A percentile compares a stretch with the other conserved stretches of the same genome.
phyloP scores from a whole-genome alignment of 1,140 invertebrate genomes.

The Drosophila parabipectinata region DNA sequence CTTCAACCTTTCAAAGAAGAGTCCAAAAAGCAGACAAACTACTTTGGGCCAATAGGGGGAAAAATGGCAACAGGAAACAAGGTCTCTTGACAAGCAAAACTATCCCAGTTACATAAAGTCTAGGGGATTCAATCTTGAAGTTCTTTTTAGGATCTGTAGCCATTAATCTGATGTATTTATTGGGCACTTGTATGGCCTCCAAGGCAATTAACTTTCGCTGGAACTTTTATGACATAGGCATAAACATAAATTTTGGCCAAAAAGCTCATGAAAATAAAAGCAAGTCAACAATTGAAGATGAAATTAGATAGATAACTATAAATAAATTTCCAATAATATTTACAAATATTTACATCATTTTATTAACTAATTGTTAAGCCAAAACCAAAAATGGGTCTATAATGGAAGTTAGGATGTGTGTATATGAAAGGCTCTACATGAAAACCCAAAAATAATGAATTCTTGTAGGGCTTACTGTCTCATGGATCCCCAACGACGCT shows the following conservation, averaged over 20 bases:
- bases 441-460: slow-evolving; percentile 22
- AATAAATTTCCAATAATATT: not conserved
- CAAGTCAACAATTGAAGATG: slow-evolving; percentile 22
- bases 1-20: slow-evolving; percentile 66
- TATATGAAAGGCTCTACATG: slow-evolving; percentile 43
- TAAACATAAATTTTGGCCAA: slow-evolving; percentile 45
- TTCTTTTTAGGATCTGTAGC: slow-evolving; percentile 44
- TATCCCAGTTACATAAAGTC: slow-evolving; percentile 29
- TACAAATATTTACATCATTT: not conserved
- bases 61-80: slow-evolving; percentile 32
- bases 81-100: slow-evolving; percentile 38
- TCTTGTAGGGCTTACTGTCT: slow-evolving; percentile 87
- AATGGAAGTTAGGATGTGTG: slow-evolving; percentile 37
- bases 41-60: slow-evolving; percentile 29
- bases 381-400: slow-evolving; percentile 51
- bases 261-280: slow-evolving; percentile 33
- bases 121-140: slow-evolving; percentile 15
- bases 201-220: slow-evolving; percentile 41
- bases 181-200: slow-evolving; percentile 10
- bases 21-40: slow-evolving; percentile 47
- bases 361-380: slow-evolving; percentile 34
- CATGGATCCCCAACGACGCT: slow-evolving; percentile 91
- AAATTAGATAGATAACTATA: slow-evolving; percentile 25
- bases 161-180: slow-evolving; percentile 63
- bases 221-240: slow-evolving; percentile 49